These are phyloP conservation scores for Gobio gobio DNA, from an alignment of 2,113 vertebrate species.

Conservation along the genomic window DNA sequence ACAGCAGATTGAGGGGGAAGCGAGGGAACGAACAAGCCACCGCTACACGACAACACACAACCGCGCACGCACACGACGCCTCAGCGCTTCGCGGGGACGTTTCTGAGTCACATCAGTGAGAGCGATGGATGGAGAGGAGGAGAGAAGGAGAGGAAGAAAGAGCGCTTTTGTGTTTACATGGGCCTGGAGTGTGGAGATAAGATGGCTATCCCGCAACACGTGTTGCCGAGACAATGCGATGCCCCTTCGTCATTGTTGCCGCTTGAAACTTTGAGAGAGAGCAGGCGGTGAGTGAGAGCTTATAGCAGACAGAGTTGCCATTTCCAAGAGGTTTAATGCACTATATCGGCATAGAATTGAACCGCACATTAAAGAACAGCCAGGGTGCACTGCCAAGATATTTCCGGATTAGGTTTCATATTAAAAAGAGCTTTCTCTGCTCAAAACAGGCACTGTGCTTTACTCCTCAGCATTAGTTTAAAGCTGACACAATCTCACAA, in stretches of 20 bases:
- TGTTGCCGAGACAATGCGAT: slow-evolving; percentile 66
- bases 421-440: slow-evolving; percentile 61
- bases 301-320: slow-evolving; percentile 50
- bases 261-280: slow-evolving; percentile 55
- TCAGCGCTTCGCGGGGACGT: slow-evolving; percentile 31
- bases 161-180: slow-evolving; percentile 66
- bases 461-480: slow-evolving; percentile 52
- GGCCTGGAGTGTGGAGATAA: slow-evolving; percentile 68
- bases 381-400: slow-evolving; percentile 57
- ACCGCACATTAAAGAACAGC: slow-evolving; percentile 62
- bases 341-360: slow-evolving; percentile 58
- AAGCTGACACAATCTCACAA: slow-evolving; percentile 56
- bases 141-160: slow-evolving; percentile 48
- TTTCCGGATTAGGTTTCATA: slow-evolving; percentile 64
- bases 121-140: slow-evolving; percentile 57
- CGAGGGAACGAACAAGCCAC: slow-evolving; percentile 46
- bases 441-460: slow-evolving; percentile 49
- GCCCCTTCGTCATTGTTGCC: slow-evolving; percentile 63
- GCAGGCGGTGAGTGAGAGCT: slow-evolving; percentile 53
- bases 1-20: slow-evolving; percentile 58
- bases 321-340: slow-evolving; percentile 59
- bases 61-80: slow-evolving; percentile 29
- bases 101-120: slow-evolving; percentile 55
- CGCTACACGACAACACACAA: slow-evolving; percentile 2
- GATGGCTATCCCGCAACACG: slow-evolving; percentile 65